Conservation (phyloP, 1,140 invertebrate species). For the Bicyclus anynana region DNA sequence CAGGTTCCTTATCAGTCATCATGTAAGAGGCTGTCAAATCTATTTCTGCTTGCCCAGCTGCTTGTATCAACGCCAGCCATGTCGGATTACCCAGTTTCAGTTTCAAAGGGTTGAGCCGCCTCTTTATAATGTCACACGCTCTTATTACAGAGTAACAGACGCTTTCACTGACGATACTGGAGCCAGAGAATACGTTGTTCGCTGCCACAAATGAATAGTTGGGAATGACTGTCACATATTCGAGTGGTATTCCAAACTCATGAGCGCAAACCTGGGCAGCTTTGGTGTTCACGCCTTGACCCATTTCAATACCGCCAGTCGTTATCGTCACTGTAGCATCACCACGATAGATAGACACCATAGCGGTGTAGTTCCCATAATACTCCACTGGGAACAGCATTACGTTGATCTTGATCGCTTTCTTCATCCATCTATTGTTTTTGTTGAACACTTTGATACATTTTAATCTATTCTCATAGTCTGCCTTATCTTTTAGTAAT, state of each 20-base stretch:
- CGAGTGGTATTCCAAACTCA: constrained; percentile 84
- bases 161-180: constrained; percentile 84
- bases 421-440: constrained; percentile 87
- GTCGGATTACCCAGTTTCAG: constrained; percentile 77
- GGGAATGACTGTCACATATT: constrained; percentile 83
- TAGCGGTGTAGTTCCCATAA: constrained; percentile 79
- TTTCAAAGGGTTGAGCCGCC: constrained; percentile 81
- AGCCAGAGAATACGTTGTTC: constrained; percentile 84
- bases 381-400: constrained; percentile 81
- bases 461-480: constrained; percentile 79
- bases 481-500: constrained; percentile 44
- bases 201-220: constrained; percentile 81
- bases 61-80: constrained; percentile 82
- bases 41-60: constrained; percentile 78
- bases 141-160: constrained; percentile 82
- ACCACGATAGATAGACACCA: constrained; percentile 83
- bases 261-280: constrained; percentile 85
- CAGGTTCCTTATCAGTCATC: constrained; percentile 64
- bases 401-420: constrained; percentile 80
- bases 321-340: constrained; percentile 87
- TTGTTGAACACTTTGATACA: constrained; percentile 81
- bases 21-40: constrained; percentile 81
- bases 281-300: constrained; percentile 87
- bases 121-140: constrained; percentile 81
- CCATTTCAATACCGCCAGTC: constrained; percentile 90